Evolutionary conservation across 2,888 invertebrate genomes (phyloP).

Genomic region (Melitaea athalia): DNA sequence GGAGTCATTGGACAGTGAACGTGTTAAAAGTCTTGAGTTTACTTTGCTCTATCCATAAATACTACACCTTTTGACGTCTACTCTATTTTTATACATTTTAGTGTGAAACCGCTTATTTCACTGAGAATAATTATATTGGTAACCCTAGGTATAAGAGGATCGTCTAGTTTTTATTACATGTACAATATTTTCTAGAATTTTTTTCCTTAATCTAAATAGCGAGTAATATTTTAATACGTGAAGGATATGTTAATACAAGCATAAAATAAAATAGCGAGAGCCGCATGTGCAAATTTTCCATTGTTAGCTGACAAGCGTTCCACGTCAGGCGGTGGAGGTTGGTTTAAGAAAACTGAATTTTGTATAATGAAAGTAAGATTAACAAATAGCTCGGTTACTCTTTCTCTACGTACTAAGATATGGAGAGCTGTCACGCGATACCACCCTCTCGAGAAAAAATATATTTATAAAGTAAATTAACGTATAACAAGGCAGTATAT

Average conservation of each 20-base stretch:
- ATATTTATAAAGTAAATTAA: slow-evolving; percentile 14
- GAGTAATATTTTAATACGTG: slow-evolving; percentile 25
- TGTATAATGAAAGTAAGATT: slow-evolving; percentile 73
- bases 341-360: slow-evolving; percentile 50
- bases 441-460: slow-evolving; percentile 32
- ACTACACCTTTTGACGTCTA: too few species aligned
- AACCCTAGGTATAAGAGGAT: too few species aligned
- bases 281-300: slow-evolving; percentile 37
- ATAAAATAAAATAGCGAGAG: slow-evolving; percentile 36
- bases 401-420: slow-evolving; percentile 64
- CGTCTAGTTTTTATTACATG: neutral
- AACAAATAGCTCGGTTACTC: slow-evolving; percentile 74
- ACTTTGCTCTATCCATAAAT: too few species aligned
- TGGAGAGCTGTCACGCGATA: slow-evolving; percentile 68
- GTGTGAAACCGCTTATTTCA: too few species aligned
- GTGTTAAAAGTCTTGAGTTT: too few species aligned
- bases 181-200: neutral
- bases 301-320: slow-evolving; percentile 37
- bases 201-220: slow-evolving; percentile 7
- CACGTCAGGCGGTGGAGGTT: slow-evolving; percentile 30
- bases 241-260: slow-evolving; percentile 31
- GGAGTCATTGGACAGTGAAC: too few species aligned
- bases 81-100: too few species aligned
- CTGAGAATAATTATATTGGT: too few species aligned
- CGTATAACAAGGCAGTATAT: slow-evolving; percentile 8